Percentiles rank a stretch among this genome's conserved stretches.
Evolutionary conservation across 2,797 vertebrate species (phyloP).

Genomic region (Sitta carolinensis): DNA sequence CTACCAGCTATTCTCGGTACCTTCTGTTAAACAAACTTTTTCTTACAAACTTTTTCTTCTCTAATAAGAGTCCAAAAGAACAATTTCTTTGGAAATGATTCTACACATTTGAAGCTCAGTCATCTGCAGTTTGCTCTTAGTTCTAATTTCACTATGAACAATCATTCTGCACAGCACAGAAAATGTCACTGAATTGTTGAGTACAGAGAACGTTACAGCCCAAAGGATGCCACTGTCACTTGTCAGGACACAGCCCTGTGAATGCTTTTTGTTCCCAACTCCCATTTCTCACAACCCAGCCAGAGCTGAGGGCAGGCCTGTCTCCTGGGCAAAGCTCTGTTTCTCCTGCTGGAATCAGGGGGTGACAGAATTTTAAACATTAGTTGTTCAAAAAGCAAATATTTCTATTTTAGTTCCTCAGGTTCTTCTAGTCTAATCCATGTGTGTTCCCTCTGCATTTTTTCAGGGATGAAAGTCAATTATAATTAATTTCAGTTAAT

Average conservation of each 20-base stretch:
- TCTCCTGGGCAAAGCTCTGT: background rate
- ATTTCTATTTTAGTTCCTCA: background rate
- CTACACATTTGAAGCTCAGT: background rate
- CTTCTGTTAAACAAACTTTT: background rate
- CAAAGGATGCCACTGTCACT: background rate
- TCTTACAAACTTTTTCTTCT: background rate
- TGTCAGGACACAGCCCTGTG: background rate
- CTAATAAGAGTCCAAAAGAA: background rate
- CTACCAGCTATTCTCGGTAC: background rate
- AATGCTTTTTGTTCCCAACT: background rate
- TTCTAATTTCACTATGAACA: background rate
- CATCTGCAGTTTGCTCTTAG: background rate
- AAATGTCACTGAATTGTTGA: background rate
- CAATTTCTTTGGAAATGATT: background rate
- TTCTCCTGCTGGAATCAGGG: background rate
- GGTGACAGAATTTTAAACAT: background rate
- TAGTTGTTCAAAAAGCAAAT: background rate
- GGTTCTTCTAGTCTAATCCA: background rate
- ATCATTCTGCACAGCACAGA: background rate
- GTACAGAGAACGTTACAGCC: background rate
- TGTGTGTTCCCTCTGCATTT: background rate
- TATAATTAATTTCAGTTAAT: background rate
- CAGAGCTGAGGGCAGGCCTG: background rate
- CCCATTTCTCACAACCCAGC: background rate
- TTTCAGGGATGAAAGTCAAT: fast-evolving